Conservation (phyloP, 2,888 invertebrate genomes). For the Ptilodon capucinus region DNA sequence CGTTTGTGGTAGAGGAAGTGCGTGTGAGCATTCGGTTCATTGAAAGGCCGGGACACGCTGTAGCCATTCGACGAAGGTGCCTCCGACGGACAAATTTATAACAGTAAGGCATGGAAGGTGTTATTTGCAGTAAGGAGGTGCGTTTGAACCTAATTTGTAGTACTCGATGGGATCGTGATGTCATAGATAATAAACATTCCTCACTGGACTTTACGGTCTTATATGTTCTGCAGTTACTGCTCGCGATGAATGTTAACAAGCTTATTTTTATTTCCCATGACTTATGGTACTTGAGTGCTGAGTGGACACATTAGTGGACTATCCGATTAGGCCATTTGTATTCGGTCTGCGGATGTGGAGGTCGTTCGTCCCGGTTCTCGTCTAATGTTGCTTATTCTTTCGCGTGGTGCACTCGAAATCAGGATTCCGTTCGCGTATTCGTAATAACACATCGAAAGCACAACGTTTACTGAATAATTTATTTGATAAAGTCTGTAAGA, state of each 20-base stretch:
- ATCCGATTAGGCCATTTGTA: slow-evolving; percentile 65
- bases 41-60: slow-evolving; percentile 45
- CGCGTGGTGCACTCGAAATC: slow-evolving; percentile 58
- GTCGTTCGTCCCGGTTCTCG: slow-evolving; percentile 81
- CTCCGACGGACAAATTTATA: slow-evolving; percentile 43
- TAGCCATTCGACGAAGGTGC: slow-evolving; percentile 46
- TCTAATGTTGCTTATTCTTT: slow-evolving; percentile 63
- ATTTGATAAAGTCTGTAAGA: slow-evolving; percentile 26
- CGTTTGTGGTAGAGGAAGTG: slow-evolving; percentile 62
- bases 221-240: slow-evolving; percentile 37
- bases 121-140: too few species aligned
- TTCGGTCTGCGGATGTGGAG: slow-evolving; percentile 68
- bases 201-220: slow-evolving; percentile 19
- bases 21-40: slow-evolving; percentile 72
- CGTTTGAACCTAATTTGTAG: slow-evolving; percentile 30
- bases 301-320: slow-evolving; percentile 51
- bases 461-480: slow-evolving; percentile 49
- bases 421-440: slow-evolving; percentile 63
- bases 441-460: slow-evolving; percentile 70
- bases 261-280: slow-evolving; percentile 47
- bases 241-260: slow-evolving; percentile 42
- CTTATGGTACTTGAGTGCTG: slow-evolving; percentile 48
- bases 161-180: slow-evolving; percentile 30
- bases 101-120: slow-evolving; percentile 41
- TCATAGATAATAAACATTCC: slow-evolving; percentile 23